Evolutionary conservation across 1,140 invertebrate genomes (phyloP).

Genomic region (Meloidogyne exigua): DNA sequence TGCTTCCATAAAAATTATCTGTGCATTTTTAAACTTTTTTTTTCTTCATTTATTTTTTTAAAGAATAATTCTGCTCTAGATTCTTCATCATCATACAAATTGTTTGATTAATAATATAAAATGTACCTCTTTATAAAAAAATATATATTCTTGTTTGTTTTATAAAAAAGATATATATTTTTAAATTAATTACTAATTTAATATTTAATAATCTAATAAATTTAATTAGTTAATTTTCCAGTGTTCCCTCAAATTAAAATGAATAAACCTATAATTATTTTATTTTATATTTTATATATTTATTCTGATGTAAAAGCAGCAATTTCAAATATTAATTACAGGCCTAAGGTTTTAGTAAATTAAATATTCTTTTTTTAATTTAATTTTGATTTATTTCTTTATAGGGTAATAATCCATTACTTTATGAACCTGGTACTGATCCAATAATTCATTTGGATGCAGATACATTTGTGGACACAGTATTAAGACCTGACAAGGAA

Average conservation of each 20-base stretch:
- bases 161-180: too few species aligned
- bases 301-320: not conserved
- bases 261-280: not conserved
- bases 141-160: not conserved
- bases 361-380: not conserved
- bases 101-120: too few species aligned
- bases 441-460: constrained; percentile 53
- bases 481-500: constrained; percentile 35
- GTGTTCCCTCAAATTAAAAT: constrained; percentile 1
- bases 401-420: constrained; percentile 46
- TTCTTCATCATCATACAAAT: not conserved
- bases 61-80: not conserved
- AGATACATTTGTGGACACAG: constrained; percentile 52
- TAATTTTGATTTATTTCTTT: not conserved
- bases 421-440: constrained; percentile 49
- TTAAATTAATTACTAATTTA: too few species aligned
- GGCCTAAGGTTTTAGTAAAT: not conserved
- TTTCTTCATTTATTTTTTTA: not conserved
- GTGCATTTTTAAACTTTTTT: not conserved
- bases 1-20: not conserved
- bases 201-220: too few species aligned
- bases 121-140: too few species aligned
- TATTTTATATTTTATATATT: not conserved
- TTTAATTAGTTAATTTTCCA: too few species aligned
- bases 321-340: constrained; percentile 1